Base-by-base conservation (phyloP, 2,113 vertebrate species). In the Actenoides lindsayi region DNA sequence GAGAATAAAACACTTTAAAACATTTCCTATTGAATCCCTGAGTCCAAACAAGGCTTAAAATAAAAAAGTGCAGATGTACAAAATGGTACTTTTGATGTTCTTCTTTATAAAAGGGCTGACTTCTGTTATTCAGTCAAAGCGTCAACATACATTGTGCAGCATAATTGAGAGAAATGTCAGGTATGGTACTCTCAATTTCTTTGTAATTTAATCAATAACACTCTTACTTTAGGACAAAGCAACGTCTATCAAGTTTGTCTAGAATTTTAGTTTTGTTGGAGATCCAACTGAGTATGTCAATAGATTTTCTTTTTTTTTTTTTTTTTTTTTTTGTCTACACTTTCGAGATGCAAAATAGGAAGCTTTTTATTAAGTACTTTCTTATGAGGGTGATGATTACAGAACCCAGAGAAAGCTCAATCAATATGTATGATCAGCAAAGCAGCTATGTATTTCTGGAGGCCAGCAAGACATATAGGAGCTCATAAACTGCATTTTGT, bases 111-210 rank as follows among this genome's bases (percentile, higher is more conserved):
- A 97, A 95, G 64, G 51, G 42, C n/a, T 89, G 69, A 79, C 74
- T 95, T 97, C 76, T 83, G 78, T 89, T 95, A 97, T 44, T 91
- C 46, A 87, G 64, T 83, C 86, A 30, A 96, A 97, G 83, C 60
- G 75, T 89, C 94, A 97, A 97, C 91, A 84, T 71, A 95, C 18
- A 96, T 37, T 51, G 62, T 75, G 64, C 59, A 96, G 57, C 18
- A 6, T 64, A 96, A 97, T 39, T 96, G 73, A 96, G 74, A 75
- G 93, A 96, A 97, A 95, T 94, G 88, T 93, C 92, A 93, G 94
- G 93, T 65, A 90, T 2, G 35, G n/a, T 79, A 59, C 27, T 90
- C 51, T 94, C 89, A 51, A 86, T 89, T 96, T 90, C 86, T 95
- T 88, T 92, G 67, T 85, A 80, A 97, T 91, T 97, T 91, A 89